These are phyloP conservation scores for Campoplex capitator DNA, from an alignment of 2,888 invertebrate species.

Conservation along the genomic window DNA sequence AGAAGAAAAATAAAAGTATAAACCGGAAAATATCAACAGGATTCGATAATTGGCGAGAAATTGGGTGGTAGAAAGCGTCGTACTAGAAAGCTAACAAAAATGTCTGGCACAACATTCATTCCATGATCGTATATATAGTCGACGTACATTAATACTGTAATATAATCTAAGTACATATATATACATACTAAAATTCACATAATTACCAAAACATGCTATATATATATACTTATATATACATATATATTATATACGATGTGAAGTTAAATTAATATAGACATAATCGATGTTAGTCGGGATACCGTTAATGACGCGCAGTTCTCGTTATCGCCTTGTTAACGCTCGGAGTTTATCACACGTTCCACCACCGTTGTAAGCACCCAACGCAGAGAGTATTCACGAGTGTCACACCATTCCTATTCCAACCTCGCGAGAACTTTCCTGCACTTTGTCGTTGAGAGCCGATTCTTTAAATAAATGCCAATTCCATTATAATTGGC, in stretches of 20 bases:
- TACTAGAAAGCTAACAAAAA: slow-evolving; percentile 15
- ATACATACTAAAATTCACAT: slow-evolving; percentile 46
- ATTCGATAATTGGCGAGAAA: slow-evolving; percentile 5
- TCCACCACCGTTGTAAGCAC: neutral
- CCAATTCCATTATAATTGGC: slow-evolving; percentile 19
- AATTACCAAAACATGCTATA: slow-evolving; percentile 42
- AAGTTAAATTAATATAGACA: slow-evolving; percentile 52
- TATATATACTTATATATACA: slow-evolving; percentile 51
- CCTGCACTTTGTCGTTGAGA: neutral
- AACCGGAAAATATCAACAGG: neutral
- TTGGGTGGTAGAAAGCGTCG: neutral
- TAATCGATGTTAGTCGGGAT: slow-evolving; percentile 68
- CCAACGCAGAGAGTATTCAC: slow-evolving; percentile 2
- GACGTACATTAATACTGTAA: slow-evolving; percentile 33
- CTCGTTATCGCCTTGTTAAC: slow-evolving; percentile 58
- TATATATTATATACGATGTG: slow-evolving; percentile 59
- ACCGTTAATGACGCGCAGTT: slow-evolving; percentile 64
- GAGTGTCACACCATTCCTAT: neutral
- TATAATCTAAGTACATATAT: slow-evolving; percentile 29
- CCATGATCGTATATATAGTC: slow-evolving; percentile 53
- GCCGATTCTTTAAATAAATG: neutral
- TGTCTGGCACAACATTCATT: slow-evolving; percentile 55
- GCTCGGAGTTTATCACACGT: slow-evolving; percentile 52
- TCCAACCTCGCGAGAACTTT: neutral
- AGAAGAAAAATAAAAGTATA: neutral